A percentile compares a stretch with the other conserved stretches of the same genome.
Evolutionary conservation across 2,888 invertebrate species (phyloP).

Genomic region (Drosophila merina): DNA sequence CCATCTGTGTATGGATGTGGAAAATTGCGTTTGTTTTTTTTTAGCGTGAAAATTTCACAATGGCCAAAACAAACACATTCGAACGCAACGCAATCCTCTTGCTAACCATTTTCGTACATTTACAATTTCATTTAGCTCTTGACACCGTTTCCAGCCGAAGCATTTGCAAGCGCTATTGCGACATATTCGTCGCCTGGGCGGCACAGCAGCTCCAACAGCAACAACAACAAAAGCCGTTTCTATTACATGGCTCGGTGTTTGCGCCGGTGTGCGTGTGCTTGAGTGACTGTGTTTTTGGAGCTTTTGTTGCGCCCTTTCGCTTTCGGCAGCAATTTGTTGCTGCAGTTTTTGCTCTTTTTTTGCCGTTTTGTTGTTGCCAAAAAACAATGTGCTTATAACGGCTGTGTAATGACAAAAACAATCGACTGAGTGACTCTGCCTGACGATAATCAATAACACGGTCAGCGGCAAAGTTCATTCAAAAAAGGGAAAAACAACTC

Average conservation of each 20-base stretch:
- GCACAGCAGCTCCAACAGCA: slow-evolving; percentile 13
- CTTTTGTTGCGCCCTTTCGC: slow-evolving; percentile 71
- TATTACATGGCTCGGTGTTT: slow-evolving; percentile 11
- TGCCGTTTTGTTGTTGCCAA: background rate
- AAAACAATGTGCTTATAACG: slow-evolving; percentile 19
- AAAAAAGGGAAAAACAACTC: slow-evolving; percentile 25
- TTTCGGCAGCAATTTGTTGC: slow-evolving; percentile 63
- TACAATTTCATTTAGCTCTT: background rate
- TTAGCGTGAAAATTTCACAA: background rate
- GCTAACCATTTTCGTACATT: background rate
- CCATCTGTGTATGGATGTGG: background rate
- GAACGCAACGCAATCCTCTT: background rate
- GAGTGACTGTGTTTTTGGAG: slow-evolving; percentile 2
- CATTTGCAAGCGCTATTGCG: slow-evolving; percentile 30
- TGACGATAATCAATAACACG: slow-evolving; percentile 55
- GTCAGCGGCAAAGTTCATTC: slow-evolving; percentile 55
- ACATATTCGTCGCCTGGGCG: slow-evolving; percentile 65
- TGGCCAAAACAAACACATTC: background rate
- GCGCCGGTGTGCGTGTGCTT: slow-evolving; percentile 1
- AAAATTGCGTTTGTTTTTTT: background rate
- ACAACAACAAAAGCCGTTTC: slow-evolving; percentile 10
- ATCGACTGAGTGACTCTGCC: slow-evolving; percentile 23
- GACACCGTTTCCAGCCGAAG: background rate
- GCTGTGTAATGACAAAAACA: slow-evolving; percentile 51
- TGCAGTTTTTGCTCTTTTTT: background rate